A percentile compares a stretch with the other conserved stretches of the same genome.
Conservation (phyloP, 1,140 invertebrate genomes). For the Philopotamus ludificatus region DNA sequence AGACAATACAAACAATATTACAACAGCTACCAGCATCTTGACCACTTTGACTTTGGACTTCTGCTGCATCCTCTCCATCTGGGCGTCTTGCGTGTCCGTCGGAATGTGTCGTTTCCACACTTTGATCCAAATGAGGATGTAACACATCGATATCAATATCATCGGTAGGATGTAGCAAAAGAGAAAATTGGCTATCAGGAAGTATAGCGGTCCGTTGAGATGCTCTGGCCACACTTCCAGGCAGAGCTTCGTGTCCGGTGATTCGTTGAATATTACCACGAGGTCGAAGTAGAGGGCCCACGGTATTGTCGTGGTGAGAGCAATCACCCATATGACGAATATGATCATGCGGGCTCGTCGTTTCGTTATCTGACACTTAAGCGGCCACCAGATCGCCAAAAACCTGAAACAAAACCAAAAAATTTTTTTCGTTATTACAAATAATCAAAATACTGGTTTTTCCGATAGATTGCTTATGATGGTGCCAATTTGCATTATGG, state of each 20-base stretch:
- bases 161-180: constrained; percentile 92
- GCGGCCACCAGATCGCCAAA: constrained; percentile 90
- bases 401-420: constrained; percentile 81
- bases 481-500: too few relatives aligned
- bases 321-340: constrained; percentile 87
- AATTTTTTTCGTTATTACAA: too few relatives aligned
- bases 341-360: constrained; percentile 82
- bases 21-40: constrained; percentile 94
- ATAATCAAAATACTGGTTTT: too few relatives aligned
- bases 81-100: constrained; percentile 85
- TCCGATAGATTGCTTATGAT: too few relatives aligned
- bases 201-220: constrained; percentile 78
- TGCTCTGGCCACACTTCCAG: constrained; percentile 82
- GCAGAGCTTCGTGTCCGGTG: constrained; percentile 71
- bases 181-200: constrained; percentile 84
- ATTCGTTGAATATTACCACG: constrained; percentile 70
- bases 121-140: constrained; percentile 89
- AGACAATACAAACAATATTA: constrained; percentile 89
- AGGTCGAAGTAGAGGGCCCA: constrained; percentile 90
- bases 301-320: constrained; percentile 78
- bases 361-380: constrained; percentile 89
- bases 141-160: constrained; percentile 87
- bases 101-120: constrained; percentile 86
- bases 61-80: constrained; percentile 88
- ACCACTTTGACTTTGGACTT: constrained; percentile 93